phyloP scores from a whole-genome alignment of 2,113 vertebrate species.

The Podarcis cretensis region DNA sequence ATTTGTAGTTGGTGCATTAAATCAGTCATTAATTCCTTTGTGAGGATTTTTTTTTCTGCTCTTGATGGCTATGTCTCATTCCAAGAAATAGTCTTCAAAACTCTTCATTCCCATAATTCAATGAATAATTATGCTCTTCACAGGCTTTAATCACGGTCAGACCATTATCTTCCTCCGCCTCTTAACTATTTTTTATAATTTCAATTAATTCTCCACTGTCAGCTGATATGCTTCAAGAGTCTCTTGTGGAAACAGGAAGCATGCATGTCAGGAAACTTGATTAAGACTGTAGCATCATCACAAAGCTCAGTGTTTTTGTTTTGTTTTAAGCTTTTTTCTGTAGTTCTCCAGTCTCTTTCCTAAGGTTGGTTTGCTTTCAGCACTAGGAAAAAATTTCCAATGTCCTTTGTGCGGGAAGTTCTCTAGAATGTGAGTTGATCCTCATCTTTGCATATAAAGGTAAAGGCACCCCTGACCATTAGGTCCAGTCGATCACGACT shows the following conservation, averaged over 20 bases:
- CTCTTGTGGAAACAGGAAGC: neutral
- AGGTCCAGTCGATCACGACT: too few species aligned
- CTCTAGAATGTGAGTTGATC: too few species aligned
- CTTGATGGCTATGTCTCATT: neutral
- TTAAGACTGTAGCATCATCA: neutral
- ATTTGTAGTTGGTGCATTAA: neutral
- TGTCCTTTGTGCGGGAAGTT: too few species aligned
- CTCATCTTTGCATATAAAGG: too few species aligned
- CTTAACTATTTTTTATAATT: neutral
- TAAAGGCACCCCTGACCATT: too few species aligned
- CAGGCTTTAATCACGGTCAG: neutral
- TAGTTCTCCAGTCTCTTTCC: neutral
- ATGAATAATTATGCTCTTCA: constrained; percentile 25
- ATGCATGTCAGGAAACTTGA: neutral
- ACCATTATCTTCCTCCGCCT: neutral
- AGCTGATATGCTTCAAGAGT: neutral
- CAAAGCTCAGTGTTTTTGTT: neutral
- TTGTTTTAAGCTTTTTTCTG: neutral
- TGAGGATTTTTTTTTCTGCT: neutral
- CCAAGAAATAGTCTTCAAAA: neutral
- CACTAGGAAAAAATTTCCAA: too few species aligned
- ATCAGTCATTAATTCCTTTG: neutral
- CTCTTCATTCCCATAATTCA: neutral
- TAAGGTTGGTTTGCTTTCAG: too few species aligned
- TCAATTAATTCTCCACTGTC: neutral